These are phyloP conservation scores for Psittacus erithacus DNA, from an alignment of 2,113 vertebrate species.

Conservation along the genomic window DNA sequence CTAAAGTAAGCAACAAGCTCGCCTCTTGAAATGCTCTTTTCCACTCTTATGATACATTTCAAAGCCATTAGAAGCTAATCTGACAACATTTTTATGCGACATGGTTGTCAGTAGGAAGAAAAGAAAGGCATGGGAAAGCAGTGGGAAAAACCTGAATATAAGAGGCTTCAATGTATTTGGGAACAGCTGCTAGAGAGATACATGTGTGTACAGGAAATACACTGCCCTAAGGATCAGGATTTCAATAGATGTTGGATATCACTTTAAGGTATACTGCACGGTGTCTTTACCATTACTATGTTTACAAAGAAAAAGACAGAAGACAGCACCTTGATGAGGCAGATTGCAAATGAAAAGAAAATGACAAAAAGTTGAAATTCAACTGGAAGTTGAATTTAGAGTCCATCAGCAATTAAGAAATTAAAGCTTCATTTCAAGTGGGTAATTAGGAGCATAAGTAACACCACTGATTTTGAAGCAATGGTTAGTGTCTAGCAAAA, in stretches of 20 bases:
- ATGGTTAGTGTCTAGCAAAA: neutral
- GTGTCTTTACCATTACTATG: neutral
- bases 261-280: neutral
- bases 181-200: slow-evolving; percentile 25
- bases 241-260: neutral
- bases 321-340: neutral
- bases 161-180: neutral
- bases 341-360: neutral
- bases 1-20: neutral
- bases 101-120: slow-evolving; percentile 21
- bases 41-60: neutral
- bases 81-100: slow-evolving; percentile 4
- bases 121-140: slow-evolving; percentile 24
- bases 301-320: neutral
- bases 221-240: neutral
- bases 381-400: neutral
- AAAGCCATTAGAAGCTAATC: slow-evolving; percentile 34
- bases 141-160: slow-evolving; percentile 30
- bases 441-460: neutral
- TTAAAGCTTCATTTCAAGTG: neutral
- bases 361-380: neutral
- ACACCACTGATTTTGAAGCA: neutral
- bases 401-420: neutral
- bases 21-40: neutral
- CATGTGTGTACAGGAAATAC: neutral